phyloP scores from a whole-genome alignment of 1,140 invertebrate genomes.

The Reticulitermes speratus region DNA sequence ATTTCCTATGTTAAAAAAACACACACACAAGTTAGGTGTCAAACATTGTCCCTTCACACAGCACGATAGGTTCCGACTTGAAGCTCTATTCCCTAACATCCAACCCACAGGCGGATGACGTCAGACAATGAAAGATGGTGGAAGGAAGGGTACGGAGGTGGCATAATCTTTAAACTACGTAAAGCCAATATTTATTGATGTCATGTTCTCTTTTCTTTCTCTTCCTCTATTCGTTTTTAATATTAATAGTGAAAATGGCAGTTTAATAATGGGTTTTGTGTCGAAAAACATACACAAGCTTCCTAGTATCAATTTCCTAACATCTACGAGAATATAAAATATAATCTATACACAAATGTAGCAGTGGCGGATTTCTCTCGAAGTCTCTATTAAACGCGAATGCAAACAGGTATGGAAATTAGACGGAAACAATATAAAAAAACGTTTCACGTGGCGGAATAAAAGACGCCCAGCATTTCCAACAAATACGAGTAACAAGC shows the following conservation, averaged over 20 bases:
- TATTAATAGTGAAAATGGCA: conserved; percentile 20
- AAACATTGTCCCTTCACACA: conserved; percentile 12
- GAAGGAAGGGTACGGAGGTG: not conserved
- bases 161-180: conserved; percentile 8
- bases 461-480: no score
- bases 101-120: not conserved
- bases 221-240: not conserved
- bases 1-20: conserved; percentile 19
- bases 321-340: not conserved
- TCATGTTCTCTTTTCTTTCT: conserved; percentile 13
- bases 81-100: not conserved
- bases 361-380: not conserved
- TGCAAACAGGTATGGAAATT: no score
- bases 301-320: not conserved
- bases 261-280: not conserved
- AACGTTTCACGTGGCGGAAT: no score
- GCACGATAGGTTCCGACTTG: not conserved
- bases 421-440: no score
- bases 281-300: conserved; percentile 4
- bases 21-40: conserved; percentile 10
- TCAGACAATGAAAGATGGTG: not conserved
- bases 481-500: no score
- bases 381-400: not conserved
- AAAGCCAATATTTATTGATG: conserved; percentile 17
- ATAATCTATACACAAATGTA: not conserved